Percentiles rank a stretch among this genome's conserved stretches.
Conservation (phyloP, 2,113 vertebrate species). For the Fukomys damarensis region DNA sequence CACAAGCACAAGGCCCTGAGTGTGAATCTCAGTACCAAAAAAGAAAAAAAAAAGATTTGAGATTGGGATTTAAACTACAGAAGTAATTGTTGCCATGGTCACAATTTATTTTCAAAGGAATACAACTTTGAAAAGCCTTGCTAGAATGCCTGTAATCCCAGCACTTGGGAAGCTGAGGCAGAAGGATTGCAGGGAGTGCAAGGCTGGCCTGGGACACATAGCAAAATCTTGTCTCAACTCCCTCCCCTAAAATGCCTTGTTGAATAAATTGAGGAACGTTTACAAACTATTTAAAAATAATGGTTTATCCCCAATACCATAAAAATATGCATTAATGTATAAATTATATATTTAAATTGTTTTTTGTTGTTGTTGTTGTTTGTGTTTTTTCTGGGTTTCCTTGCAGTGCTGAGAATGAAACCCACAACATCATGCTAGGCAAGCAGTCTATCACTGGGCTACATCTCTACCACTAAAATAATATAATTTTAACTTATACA, state of each 20-base stretch:
- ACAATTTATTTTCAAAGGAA: conserved; percentile 20
- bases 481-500: not conserved
- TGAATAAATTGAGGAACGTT: not conserved
- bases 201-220: not conserved
- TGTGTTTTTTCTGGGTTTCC: not conserved
- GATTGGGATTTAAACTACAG: not conserved
- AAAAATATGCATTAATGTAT: not conserved
- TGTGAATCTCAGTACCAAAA: no score
- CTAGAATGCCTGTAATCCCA: not conserved
- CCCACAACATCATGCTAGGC: not conserved
- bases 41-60: no score
- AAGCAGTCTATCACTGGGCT: not conserved
- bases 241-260: not conserved
- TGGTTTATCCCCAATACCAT: not conserved
- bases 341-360: not conserved
- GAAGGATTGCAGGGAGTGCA: not conserved
- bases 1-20: no score
- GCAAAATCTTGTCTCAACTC: not conserved
- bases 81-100: not conserved
- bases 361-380: not conserved
- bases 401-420: not conserved
- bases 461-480: not conserved
- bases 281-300: not conserved
- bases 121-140: not conserved
- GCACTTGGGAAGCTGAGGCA: not conserved